Percentiles rank a stretch among this genome's conserved stretches.
These are phyloP conservation scores for Neoscelio sp. DNA, from an alignment of 2,888 invertebrate species.

Conservation along the genomic window DNA sequence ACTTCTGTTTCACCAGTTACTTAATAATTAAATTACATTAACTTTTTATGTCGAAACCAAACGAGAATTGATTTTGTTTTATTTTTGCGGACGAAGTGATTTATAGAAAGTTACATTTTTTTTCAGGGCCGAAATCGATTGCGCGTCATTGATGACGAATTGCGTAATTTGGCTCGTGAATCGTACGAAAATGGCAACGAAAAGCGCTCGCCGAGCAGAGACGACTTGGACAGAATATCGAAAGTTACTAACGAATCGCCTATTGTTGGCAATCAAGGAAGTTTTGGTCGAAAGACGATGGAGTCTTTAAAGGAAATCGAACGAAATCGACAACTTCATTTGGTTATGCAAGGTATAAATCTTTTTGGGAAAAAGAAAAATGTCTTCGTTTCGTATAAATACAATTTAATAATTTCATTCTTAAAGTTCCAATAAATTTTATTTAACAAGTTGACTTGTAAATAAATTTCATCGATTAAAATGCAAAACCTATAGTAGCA, in stretches of 20 bases:
- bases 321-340: slow-evolving; percentile 92
- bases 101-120: slow-evolving; percentile 43
- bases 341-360: slow-evolving; percentile 96
- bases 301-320: slow-evolving; percentile 96
- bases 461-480: no score
- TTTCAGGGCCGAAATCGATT: slow-evolving; percentile 86
- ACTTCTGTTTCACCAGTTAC: no score
- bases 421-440: background rate
- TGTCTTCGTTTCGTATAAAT: no score
- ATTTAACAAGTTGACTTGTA: no score
- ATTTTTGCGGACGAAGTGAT: no score
- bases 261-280: slow-evolving; percentile 86
- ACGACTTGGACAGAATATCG: slow-evolving; percentile 94
- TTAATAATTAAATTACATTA: no score
- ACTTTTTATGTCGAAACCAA: no score
- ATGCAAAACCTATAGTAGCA: no score
- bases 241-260: slow-evolving; percentile 94
- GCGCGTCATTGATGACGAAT: slow-evolving; percentile 87
- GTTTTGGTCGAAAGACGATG: slow-evolving; percentile 90
- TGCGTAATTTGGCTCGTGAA: slow-evolving; percentile 83
- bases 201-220: slow-evolving; percentile 88
- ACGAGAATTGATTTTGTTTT: no score
- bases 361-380: no score
- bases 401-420: background rate
- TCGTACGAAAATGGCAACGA: slow-evolving; percentile 76